These are phyloP conservation scores for Stegana nigrithorax DNA, from an alignment of 2,888 invertebrate species.

Conservation along the genomic window DNA sequence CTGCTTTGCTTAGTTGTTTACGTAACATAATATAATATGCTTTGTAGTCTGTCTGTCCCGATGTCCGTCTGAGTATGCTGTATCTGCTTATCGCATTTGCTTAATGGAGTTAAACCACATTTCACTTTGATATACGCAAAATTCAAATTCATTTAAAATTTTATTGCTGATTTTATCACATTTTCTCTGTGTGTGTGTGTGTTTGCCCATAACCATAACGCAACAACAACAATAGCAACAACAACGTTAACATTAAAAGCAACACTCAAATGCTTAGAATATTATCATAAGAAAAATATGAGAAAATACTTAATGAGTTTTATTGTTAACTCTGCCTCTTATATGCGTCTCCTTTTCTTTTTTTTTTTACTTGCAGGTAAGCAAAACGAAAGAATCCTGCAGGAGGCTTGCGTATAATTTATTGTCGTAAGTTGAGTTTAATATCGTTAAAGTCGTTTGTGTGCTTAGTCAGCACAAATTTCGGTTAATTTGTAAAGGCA, in stretches of 20 bases:
- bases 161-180: constrained; percentile 39
- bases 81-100: constrained; percentile 32
- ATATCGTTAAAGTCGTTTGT: background rate
- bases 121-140: constrained; percentile 28
- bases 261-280: no score
- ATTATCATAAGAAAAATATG: no score
- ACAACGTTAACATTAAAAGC: no score
- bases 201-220: background rate
- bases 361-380: constrained; percentile 10
- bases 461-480: background rate
- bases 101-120: constrained; percentile 41
- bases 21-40: no score
- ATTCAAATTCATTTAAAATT: constrained; percentile 29
- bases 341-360: background rate
- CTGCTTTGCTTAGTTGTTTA: constrained; percentile 9
- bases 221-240: background rate
- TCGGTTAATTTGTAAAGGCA: constrained; percentile 50
- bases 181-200: constrained; percentile 3
- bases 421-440: background rate
- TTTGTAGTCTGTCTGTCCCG: no score
- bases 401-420: constrained; percentile 4
- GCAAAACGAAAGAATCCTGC: no score
- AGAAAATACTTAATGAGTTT: background rate
- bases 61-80: no score
- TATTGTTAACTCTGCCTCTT: background rate